Conservation (phyloP, 2,797 vertebrate species). For the Trichosurus vulpecula region DNA sequence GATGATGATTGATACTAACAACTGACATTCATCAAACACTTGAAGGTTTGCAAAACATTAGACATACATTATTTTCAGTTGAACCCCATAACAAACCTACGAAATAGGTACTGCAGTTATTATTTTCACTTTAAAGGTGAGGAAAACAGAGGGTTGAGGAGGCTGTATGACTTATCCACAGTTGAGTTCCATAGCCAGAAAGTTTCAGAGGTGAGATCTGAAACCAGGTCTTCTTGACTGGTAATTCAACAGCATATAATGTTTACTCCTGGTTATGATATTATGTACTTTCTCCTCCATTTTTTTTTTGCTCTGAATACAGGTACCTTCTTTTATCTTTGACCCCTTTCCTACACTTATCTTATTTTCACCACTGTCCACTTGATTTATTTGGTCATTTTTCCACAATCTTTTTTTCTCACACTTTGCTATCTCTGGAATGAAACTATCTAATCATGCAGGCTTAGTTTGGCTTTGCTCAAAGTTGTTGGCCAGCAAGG, state of each 20-base stretch:
- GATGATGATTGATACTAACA: neutral
- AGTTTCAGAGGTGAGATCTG: neutral
- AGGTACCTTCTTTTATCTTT: neutral
- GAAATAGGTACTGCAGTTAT: neutral
- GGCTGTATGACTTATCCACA: neutral
- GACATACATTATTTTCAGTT: neutral
- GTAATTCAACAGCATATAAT: neutral
- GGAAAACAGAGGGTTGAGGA: neutral
- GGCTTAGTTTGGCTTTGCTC: conserved; percentile 39
- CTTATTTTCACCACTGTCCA: neutral
- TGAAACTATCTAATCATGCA: conserved; percentile 36
- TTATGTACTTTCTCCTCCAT: neutral
- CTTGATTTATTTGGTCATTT: conserved; percentile 4
- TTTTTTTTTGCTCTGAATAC: neutral
- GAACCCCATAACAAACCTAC: neutral
- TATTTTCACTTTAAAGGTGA: neutral
- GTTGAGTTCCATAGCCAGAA: neutral
- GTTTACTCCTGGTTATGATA: neutral
- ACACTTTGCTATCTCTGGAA: neutral
- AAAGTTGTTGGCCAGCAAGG: conserved; percentile 62
- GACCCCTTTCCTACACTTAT: neutral
- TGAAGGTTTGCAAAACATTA: neutral
- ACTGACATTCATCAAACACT: neutral
- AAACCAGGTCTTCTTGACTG: neutral
- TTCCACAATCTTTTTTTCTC: conserved; percentile 44